Evolutionary conservation across 2,888 invertebrate species (phyloP).

Genomic region (Creontiades dilutus): DNA sequence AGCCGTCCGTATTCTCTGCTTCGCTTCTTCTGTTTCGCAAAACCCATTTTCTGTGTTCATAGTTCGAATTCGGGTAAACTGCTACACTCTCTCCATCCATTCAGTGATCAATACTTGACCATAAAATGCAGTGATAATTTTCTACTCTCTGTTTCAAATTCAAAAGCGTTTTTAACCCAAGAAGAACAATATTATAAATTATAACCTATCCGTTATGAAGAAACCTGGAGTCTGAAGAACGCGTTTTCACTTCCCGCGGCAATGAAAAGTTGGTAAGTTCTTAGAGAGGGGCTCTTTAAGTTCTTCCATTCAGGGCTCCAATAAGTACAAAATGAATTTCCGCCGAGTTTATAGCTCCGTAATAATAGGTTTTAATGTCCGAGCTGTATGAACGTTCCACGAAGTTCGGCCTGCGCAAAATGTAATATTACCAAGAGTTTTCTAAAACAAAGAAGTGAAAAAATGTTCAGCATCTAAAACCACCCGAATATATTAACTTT

Average conservation of each 20-base stretch:
- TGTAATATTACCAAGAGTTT: not conserved
- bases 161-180: not conserved
- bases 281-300: not conserved
- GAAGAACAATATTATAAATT: not conserved
- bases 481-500: not conserved
- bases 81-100: too few relatives aligned
- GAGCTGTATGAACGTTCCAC: not conserved
- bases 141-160: too few relatives aligned
- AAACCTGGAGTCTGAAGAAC: not conserved
- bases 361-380: constrained; percentile 24
- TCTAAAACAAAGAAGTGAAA: not conserved
- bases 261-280: not conserved
- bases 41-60: too few relatives aligned
- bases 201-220: not conserved
- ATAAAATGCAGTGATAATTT: too few relatives aligned
- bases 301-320: constrained; percentile 24
- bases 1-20: too few relatives aligned
- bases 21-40: too few relatives aligned
- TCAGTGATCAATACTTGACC: too few relatives aligned
- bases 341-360: constrained; percentile 19
- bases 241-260: constrained; percentile 4
- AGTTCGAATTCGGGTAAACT: too few relatives aligned
- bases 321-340: constrained; percentile 36
- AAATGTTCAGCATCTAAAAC: not conserved
- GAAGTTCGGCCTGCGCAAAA: constrained; percentile 1